These are phyloP conservation scores for Ophioderma brevispina DNA, from an alignment of 35 echinoderm and acorn worm genomes.

Conservation along the genomic window DNA sequence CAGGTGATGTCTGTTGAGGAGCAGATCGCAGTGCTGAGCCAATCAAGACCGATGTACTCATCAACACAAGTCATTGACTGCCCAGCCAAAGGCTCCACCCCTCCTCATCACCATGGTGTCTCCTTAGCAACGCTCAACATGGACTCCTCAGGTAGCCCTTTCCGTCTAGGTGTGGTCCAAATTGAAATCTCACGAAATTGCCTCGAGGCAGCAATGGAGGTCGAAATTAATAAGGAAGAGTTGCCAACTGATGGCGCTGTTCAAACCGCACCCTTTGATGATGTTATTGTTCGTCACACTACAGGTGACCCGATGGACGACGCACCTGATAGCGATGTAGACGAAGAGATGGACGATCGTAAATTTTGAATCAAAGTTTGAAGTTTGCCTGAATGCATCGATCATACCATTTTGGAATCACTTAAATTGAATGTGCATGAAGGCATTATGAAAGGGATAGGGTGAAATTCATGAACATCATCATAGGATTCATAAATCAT, in stretches of 20 bases:
- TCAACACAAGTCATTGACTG: background rate
- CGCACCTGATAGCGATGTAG: too few species aligned
- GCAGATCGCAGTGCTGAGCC: background rate
- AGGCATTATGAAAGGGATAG: too few species aligned
- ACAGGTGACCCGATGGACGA: background rate
- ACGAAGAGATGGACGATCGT: too few species aligned
- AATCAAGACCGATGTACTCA: background rate
- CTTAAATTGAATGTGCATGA: too few species aligned
- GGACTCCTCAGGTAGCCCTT: background rate
- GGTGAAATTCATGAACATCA: too few species aligned
- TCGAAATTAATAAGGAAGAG: background rate
- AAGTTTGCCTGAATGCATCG: too few species aligned
- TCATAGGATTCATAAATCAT: too few species aligned
- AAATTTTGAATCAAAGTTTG: too few species aligned
- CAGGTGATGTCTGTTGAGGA: background rate
- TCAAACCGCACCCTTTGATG: background rate
- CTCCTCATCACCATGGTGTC: conserved; percentile 8
- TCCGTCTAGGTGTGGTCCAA: background rate
- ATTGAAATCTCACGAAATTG: background rate
- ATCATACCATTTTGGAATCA: too few species aligned
- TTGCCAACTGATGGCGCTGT: background rate
- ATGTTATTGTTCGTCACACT: background rate
- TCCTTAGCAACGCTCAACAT: background rate
- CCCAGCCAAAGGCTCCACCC: background rate
- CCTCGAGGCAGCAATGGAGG: background rate